phyloP scores from a whole-genome alignment of 2,797 vertebrate species.

The Meda fulgida region DNA sequence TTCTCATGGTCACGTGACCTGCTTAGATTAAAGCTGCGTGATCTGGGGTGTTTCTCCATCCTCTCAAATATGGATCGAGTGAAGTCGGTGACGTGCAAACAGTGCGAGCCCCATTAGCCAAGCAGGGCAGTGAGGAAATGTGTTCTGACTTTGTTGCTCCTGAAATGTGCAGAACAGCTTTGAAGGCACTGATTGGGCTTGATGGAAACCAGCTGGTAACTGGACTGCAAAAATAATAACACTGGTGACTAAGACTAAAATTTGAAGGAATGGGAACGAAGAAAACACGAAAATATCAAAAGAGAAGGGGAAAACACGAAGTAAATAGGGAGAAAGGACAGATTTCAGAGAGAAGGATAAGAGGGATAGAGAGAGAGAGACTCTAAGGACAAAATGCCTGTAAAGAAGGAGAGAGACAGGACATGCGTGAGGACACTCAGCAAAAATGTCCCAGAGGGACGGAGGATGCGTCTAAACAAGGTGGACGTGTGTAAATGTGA shows the following conservation, averaged over 20 bases:
- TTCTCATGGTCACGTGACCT: slow-evolving; percentile 6
- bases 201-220: slow-evolving; percentile 68
- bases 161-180: slow-evolving; percentile 66
- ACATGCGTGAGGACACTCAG: slow-evolving; percentile 52
- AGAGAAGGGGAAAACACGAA: slow-evolving; percentile 36
- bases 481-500: slow-evolving; percentile 43
- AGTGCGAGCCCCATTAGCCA: slow-evolving; percentile 62
- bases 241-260: slow-evolving; percentile 61
- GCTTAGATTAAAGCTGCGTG: slow-evolving; percentile 18
- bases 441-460: slow-evolving; percentile 35
- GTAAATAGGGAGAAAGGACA: slow-evolving; percentile 39
- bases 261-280: slow-evolving; percentile 47
- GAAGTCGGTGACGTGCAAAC: slow-evolving; percentile 58
- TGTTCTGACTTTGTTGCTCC: slow-evolving; percentile 65
- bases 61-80: slow-evolving; percentile 49
- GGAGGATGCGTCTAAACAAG: slow-evolving; percentile 34
- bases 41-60: slow-evolving; percentile 42
- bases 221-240: slow-evolving; percentile 65
- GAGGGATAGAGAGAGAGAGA: background rate
- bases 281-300: slow-evolving; percentile 50
- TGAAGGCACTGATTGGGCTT: slow-evolving; percentile 63
- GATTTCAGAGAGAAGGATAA: background rate
- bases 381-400: slow-evolving; percentile 7
- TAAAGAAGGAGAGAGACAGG: slow-evolving; percentile 21
- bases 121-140: slow-evolving; percentile 61